Evolutionary conservation across 2,113 vertebrate species (phyloP).

Genomic region (Zosterops japonicus): DNA sequence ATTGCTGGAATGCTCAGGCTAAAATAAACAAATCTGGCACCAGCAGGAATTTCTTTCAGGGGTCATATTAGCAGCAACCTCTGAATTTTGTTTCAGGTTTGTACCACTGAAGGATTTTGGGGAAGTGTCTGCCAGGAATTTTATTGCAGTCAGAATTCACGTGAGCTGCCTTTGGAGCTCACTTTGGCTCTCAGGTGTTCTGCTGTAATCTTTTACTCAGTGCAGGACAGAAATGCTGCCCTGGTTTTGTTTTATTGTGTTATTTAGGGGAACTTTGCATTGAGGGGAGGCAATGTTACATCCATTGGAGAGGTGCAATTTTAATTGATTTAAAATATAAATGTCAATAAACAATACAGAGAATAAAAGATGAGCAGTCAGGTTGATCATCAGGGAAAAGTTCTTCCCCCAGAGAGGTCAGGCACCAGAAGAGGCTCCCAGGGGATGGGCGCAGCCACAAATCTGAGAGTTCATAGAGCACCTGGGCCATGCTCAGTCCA

Average conservation of each 20-base stretch:
- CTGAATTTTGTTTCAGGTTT: not conserved
- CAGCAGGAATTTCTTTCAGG: not conserved
- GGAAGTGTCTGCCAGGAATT: not conserved
- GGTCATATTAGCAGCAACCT: not conserved
- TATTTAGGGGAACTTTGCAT: not conserved
- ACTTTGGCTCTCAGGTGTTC: not conserved
- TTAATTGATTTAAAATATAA: not conserved
- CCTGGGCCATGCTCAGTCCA: accelerated
- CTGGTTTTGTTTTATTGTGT: not conserved
- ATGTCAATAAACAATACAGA: not conserved
- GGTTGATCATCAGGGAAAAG: not conserved
- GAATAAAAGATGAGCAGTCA: not conserved
- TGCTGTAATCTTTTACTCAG: not conserved
- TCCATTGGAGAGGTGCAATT: accelerated
- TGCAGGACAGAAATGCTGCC: not conserved
- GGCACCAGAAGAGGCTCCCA: not conserved
- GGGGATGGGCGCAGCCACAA: not conserved
- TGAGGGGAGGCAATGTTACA: accelerated
- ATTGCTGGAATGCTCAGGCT: not conserved
- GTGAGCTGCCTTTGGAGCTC: not conserved
- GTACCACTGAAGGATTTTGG: not conserved
- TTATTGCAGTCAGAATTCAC: not conserved
- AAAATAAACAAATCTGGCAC: not conserved
- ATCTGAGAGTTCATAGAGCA: not conserved
- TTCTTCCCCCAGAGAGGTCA: not conserved